Base-by-base conservation (phyloP, 2,888 invertebrate genomes). In the Lottia scabra region DNA sequence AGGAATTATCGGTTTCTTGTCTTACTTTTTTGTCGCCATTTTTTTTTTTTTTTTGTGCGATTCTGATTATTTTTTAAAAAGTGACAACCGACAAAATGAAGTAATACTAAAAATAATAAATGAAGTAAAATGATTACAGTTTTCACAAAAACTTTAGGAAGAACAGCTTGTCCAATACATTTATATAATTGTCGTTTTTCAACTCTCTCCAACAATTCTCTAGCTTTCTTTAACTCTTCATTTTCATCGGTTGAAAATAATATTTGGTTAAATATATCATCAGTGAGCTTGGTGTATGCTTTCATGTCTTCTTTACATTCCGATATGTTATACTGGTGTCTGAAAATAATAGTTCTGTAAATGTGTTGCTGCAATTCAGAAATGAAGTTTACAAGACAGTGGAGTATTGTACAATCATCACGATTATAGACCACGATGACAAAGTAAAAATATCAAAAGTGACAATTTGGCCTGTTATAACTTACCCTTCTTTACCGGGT, bases 211-310 rank as follows among this genome's bases (percentile, higher is more conserved):
- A 83, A 72, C 30, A 83, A 71, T 0, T 67, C 66, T 10, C 75
- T 70, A 1, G 82, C 76, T 30, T 71, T 27, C 30, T 68, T 38
- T 27, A 83, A 65, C 10, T 72, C 70, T 8, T 66, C 66, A 19
- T 72, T n/a, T n/a, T n/a, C n/a, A n/a, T n/a, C 67, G 0, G 68
- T 48, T 13, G 76, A 77, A 6, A 67, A 43, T 19, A 77, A 68
- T 19, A 83, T 81, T 67, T 65, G 66, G 65, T 78, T 72, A 44
- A 77, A 72, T 15, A 82, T 68, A 68, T 68, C 23, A 71, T 84
- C 84, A 4, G 78, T 81, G 23, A 84, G 68, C n/a, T 80, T 43
- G 5, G 75, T 73, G 75, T 73, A 84, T 12, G 84, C 84, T 12
- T 30, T 74, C 80, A 83, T 81, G 75, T 84, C 79, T 27, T 80